Evolutionary conservation across 2,113 vertebrate species (phyloP).

Genomic region (Promerops cafer): DNA sequence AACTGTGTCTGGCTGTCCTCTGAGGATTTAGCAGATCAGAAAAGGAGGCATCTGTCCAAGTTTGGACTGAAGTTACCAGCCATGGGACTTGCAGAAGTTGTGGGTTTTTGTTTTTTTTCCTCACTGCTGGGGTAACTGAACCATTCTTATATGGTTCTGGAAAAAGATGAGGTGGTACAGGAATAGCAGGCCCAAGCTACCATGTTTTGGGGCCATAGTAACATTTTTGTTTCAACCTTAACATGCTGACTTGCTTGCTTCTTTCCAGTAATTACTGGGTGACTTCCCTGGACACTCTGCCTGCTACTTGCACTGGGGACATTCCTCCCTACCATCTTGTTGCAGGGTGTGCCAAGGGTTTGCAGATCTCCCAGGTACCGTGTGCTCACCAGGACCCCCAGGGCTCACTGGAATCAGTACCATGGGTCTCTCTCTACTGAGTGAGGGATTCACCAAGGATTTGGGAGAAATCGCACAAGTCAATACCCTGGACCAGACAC

Average conservation of each 20-base stretch:
- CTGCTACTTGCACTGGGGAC: not conserved
- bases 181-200: not conserved
- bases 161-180: not conserved
- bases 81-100: conserved; percentile 8
- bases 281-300: not conserved
- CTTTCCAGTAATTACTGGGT: not conserved
- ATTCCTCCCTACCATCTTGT: not conserved
- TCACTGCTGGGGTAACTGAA: not conserved
- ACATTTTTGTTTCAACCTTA: not conserved
- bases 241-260: not conserved
- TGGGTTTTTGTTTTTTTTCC: not conserved
- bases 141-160: not conserved
- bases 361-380: not conserved
- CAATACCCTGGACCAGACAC: not conserved
- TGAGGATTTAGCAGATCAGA: conserved; percentile 45
- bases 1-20: not conserved
- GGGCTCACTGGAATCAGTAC: not conserved
- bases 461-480: not conserved
- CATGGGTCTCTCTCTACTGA: not conserved
- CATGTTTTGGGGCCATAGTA: not conserved
- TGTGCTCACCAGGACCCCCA: not conserved
- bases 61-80: not conserved
- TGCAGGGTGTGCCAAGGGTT: not conserved
- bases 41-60: not conserved
- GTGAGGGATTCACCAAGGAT: not conserved